Base-by-base conservation (phyloP, 2,113 vertebrate species). In the Hoplias malabaricus region DNA sequence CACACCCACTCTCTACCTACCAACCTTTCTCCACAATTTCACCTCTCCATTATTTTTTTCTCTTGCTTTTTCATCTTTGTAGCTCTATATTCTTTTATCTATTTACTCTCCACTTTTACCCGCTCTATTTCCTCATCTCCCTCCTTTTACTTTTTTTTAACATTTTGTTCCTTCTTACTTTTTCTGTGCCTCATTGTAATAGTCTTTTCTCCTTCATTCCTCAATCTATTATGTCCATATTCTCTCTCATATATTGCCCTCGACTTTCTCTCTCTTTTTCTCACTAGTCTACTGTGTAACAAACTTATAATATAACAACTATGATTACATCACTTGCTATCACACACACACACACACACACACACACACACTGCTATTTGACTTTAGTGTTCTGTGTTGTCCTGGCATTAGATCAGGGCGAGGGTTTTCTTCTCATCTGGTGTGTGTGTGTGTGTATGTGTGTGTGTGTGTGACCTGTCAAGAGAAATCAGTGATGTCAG, bases 251-350 rank as follows among this genome's bases (percentile, higher is more conserved):
- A 79, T 86, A 86, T 80, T 80, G 86, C 38, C 81, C 86, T 86
- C 19, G 12, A n/a, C 13, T 36, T 43, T 25, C 73, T 70, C 16
- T 12, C 53, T 29, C 4, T 40, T 19, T 67, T 19, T 38, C 70
- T 62, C 75, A 33, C 50, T 61, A 16, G 2, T 7, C 43, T 74
- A 25, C 57, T 66, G 6, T 50, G 13, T 56, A n/a, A n/a, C n/a
- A n/a, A n/a, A n/a, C n/a, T n/a, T 88, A 91, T 88, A 82, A 75
- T 86, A 84, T 85, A 75, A 76, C 82, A 84, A 87, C 88, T 87
- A 79, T 91, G 88, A 84, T 92, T 88, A 90, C 89, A 91, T 93
- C 90, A 91, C 88, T 89, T 84, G 6, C 42, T 43, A 11, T 11
- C 42, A 73, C 75, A 66, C 67, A 73, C 75, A 66, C 67, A 80